Percentiles rank a stretch among this genome's conserved stretches.
Evolutionary conservation across 2,113 vertebrate genomes (phyloP).

Genomic region (Carollia perspicillata): DNA sequence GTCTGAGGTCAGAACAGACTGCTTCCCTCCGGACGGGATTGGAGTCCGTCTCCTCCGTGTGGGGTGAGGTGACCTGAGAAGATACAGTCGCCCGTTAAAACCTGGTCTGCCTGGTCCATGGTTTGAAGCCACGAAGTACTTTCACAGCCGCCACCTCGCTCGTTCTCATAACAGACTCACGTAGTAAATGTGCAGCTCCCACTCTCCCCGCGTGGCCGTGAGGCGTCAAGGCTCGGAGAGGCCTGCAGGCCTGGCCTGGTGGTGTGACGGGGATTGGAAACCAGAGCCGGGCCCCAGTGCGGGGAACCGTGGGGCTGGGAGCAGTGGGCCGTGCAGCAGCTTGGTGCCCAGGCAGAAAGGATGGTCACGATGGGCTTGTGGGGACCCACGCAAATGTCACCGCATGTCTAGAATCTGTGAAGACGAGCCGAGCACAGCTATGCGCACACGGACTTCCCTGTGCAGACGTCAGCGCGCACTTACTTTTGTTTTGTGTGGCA

Average conservation of each 20-base stretch:
- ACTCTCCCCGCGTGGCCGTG: not conserved
- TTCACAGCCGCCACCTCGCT: not conserved
- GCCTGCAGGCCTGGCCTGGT: not conserved
- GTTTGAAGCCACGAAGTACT: not conserved
- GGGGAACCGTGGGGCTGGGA: not conserved
- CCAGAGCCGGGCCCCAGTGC: not conserved
- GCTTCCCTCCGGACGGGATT: not conserved
- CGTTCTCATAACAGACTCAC: not conserved
- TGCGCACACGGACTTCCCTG: not conserved
- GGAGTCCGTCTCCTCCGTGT: not conserved
- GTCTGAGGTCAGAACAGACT: conserved; percentile 1
- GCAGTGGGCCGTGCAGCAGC: not conserved
- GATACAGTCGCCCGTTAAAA: not conserved
- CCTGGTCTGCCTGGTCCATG: not conserved
- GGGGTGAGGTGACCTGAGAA: not conserved
- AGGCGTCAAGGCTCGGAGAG: not conserved
- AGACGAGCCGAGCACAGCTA: not conserved
- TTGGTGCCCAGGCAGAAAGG: not conserved
- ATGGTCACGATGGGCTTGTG: not conserved
- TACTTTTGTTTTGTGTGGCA: not conserved
- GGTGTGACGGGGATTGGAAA: not conserved
- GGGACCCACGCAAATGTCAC: not conserved
- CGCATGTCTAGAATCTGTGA: not conserved
- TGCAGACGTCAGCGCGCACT: not conserved
- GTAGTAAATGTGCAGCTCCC: not conserved